Conservation (phyloP, 2,888 invertebrate species). For the Hybos culiciformis region DNA sequence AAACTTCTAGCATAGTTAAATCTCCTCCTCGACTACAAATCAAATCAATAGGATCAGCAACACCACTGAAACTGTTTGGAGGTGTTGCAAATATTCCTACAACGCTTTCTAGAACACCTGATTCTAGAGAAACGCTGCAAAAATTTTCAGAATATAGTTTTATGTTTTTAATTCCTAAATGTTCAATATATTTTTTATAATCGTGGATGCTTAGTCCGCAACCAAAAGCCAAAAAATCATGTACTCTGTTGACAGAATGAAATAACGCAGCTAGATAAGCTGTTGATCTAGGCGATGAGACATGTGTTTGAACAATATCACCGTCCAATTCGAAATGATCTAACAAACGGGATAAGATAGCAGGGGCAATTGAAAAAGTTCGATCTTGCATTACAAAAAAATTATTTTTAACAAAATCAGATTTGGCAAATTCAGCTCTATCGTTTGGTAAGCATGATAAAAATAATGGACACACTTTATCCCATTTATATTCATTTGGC, state of each 20-base stretch:
- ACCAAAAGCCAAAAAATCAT: conserved; percentile 47
- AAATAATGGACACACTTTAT: conserved; percentile 39
- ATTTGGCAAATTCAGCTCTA: conserved; percentile 41
- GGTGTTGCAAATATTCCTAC: conserved; percentile 60
- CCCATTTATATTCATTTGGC: conserved; percentile 30
- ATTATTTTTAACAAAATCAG: conserved; percentile 41
- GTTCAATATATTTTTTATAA: conserved; percentile 53
- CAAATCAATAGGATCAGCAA: conserved; percentile 64
- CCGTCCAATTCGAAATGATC: conserved; percentile 48
- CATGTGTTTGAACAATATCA: conserved; percentile 64
- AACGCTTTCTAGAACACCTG: conserved; percentile 43
- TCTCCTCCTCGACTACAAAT: conserved; percentile 71
- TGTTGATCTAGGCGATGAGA: conserved; percentile 63
- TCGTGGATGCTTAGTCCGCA: conserved; percentile 41
- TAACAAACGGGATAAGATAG: conserved; percentile 56
- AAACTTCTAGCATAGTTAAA: conserved; percentile 55
- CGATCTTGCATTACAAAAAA: conserved; percentile 52
- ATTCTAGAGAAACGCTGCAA: conserved; percentile 38
- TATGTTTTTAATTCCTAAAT: conserved; percentile 51
- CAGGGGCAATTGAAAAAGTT: conserved; percentile 67
- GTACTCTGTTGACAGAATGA: conserved; percentile 43
- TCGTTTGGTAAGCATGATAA: conserved; percentile 41
- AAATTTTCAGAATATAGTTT: conserved; percentile 38
- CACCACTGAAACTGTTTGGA: conserved; percentile 67
- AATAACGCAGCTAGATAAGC: conserved; percentile 61